Base-by-base conservation (phyloP, 2,113 vertebrate species). In the Ondatra zibethicus region DNA sequence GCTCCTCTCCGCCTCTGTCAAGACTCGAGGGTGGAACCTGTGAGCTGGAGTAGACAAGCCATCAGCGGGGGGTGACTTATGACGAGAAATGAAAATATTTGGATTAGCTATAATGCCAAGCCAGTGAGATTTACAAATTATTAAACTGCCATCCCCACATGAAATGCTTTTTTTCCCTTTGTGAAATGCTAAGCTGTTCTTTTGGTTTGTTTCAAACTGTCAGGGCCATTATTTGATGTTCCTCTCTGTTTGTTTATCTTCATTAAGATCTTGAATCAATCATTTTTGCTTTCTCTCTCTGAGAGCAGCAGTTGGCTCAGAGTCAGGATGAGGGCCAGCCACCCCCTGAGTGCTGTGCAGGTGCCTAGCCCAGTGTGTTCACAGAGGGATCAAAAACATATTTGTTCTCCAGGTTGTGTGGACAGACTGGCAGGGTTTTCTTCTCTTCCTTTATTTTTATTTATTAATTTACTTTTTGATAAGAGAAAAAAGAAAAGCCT, bases 61-160 rank as follows among this genome's bases (percentile, higher is more conserved):
- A 95, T 98, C 98, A 98, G 97, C 96, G 97, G 96, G 97, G 97
- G 91, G 98, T 97, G 97, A 98, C 97, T 97, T 86, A 98, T 94
- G 98, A 98, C 95, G 97, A 98, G 98, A 98, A 99, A 98, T 98
- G 98, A 98, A 99, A 99, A 99, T 99, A 98, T 99, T 99, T 99
- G 98, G 98, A 99, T 98, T 99, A 99, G 98, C 92, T 47, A 33
- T 76, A 98, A 98, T 98, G 98, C 91, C 92, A 97, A 97, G 98
- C 97, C 89, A 97, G 98, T 80, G 98, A 98, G 99, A 98, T 99
- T 99, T 99, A 99, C 98, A 98, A 97, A 98, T 97, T 98, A 96
- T 97, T 96, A 96, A 98, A 97, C 97, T 92, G 89, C 25, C 96
- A 96, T 97, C 98, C 42, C 94, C 91, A 98, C 98, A 98, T 98